Evolutionary conservation across 2,113 vertebrate genomes (phyloP).

Genomic region (Xenus cinereus): DNA sequence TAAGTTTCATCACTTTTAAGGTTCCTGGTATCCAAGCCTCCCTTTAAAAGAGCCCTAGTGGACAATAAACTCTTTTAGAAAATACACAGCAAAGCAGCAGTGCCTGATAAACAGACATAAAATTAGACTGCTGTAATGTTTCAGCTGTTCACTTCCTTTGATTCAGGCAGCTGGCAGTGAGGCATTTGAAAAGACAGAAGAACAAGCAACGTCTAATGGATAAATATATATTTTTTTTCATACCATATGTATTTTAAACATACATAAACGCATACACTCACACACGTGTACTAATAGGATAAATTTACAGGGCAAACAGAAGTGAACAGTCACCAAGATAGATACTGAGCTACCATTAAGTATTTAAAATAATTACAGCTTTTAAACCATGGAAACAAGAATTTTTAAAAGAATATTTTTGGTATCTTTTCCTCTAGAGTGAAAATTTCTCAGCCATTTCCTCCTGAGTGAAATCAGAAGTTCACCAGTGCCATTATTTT

Average conservation of each 20-base stretch:
- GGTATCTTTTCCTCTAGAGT: not conserved
- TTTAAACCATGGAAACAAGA: slow-evolving; percentile 18
- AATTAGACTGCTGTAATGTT: slow-evolving; percentile 33
- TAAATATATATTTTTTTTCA: slow-evolving; percentile 2
- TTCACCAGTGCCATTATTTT: not conserved
- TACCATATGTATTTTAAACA: slow-evolving; percentile 20
- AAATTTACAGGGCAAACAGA: not conserved
- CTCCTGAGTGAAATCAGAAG: not conserved
- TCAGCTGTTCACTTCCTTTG: slow-evolving; percentile 44
- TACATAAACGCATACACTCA: not conserved
- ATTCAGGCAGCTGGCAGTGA: slow-evolving; percentile 31
- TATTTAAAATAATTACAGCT: slow-evolving; percentile 51
- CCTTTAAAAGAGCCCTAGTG: slow-evolving; percentile 34
- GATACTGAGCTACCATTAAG: slow-evolving; percentile 13
- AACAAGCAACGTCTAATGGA: slow-evolving; percentile 29
- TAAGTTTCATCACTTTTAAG: slow-evolving; percentile 48
- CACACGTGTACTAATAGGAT: not conserved
- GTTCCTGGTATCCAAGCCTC: not conserved
- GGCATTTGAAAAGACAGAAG: not conserved
- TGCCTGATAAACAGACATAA: slow-evolving; percentile 23
- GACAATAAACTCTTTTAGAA: slow-evolving; percentile 48
- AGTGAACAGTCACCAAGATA: not conserved
- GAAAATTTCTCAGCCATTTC: not conserved
- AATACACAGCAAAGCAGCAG: slow-evolving; percentile 24
- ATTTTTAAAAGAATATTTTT: not conserved